Evolutionary conservation across 2,113 vertebrate genomes (phyloP).

Genomic region (Otolemur garnettii): DNA sequence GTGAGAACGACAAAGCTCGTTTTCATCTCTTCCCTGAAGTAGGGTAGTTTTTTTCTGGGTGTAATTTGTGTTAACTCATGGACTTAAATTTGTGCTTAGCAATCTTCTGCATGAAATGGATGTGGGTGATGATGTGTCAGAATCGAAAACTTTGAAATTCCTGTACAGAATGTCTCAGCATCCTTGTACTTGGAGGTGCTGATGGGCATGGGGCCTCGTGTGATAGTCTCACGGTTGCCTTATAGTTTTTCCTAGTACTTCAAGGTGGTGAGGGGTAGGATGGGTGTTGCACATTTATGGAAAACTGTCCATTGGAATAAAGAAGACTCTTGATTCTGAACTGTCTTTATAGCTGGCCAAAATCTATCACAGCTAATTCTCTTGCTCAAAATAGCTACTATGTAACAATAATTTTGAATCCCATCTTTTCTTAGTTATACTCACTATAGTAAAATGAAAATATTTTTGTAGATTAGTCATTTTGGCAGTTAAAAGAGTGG

Average conservation of each 20-base stretch:
- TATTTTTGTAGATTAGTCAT: background rate
- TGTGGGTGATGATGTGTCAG: background rate
- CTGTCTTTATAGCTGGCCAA: background rate
- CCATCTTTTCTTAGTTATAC: background rate
- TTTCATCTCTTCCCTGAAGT: constrained; percentile 21
- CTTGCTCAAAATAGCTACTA: background rate
- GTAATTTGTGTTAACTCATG: background rate
- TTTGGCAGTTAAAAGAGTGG: background rate
- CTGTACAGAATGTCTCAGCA: background rate
- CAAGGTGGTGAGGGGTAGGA: background rate
- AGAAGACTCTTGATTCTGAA: background rate
- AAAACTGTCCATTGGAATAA: background rate
- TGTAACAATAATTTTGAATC: background rate
- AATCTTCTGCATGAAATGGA: background rate
- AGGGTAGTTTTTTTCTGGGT: background rate
- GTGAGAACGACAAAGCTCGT: background rate
- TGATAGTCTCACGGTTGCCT: background rate
- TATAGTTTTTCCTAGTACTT: background rate
- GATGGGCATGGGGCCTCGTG: background rate
- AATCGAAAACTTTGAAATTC: background rate
- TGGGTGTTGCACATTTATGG: background rate
- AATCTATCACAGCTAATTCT: background rate
- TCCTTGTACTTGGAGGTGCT: background rate
- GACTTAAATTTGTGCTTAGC: background rate
- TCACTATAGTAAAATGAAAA: background rate